Evolutionary conservation across 1,140 invertebrate genomes (phyloP).

Genomic region (Diuraphis noxia): DNA sequence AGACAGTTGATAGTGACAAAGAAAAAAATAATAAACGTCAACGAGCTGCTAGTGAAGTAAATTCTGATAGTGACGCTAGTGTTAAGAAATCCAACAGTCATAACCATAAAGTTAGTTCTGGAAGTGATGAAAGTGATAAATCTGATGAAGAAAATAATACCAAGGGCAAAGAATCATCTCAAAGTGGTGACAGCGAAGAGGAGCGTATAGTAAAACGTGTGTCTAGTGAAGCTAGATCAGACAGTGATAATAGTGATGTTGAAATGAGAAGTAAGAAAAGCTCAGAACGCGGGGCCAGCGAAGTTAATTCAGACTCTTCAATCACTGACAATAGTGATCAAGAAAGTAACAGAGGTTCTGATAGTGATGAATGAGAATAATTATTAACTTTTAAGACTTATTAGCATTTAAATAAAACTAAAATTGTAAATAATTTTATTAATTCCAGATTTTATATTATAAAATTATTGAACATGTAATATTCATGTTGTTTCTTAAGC

Average conservation of each 20-base stretch:
- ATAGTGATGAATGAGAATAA: conserved; percentile 26
- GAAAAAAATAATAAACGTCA: background rate
- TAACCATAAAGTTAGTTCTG: conserved; percentile 35
- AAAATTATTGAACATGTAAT: background rate
- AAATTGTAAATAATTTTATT: background rate
- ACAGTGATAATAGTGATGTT: conserved; percentile 12
- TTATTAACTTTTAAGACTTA: background rate
- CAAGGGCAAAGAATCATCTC: conserved; percentile 11
- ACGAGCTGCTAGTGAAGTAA: conserved; percentile 25
- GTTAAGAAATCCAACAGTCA: conserved; percentile 21
- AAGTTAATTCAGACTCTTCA: conserved; percentile 33
- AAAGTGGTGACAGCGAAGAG: conserved; percentile 39
- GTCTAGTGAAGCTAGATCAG: conserved; percentile 9
- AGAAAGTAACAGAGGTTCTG: conserved; percentile 38
- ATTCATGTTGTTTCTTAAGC: background rate
- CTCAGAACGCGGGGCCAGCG: conserved; percentile 1
- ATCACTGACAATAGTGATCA: conserved; percentile 26
- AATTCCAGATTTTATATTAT: background rate
- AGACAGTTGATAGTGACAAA: conserved; percentile 42
- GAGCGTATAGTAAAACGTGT: background rate
- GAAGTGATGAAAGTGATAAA: conserved; percentile 50
- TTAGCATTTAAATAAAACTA: background rate
- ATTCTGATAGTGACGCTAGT: conserved; percentile 42
- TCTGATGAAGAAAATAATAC: conserved; percentile 13
- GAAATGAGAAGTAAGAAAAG: conserved; percentile 1